Evolutionary conservation across 2,113 vertebrate species (phyloP).

Genomic region (Corythornis vintsioides): DNA sequence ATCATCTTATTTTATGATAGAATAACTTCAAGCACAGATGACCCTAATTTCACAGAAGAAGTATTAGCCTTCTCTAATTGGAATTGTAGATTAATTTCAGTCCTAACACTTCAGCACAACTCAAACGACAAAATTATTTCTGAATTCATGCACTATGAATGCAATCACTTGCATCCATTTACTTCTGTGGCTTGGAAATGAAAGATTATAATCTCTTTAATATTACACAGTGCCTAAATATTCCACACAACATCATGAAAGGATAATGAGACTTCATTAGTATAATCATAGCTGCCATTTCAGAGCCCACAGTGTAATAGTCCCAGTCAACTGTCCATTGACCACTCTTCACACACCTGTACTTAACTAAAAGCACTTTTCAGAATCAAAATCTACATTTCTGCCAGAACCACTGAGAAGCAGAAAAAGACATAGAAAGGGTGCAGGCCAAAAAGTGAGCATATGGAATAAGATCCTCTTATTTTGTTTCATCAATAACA

Average conservation of each 20-base stretch:
- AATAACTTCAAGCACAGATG: not conserved
- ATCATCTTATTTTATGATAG: not conserved
- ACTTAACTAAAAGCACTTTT: not conserved
- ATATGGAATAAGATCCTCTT: not conserved
- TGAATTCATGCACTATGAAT: not conserved
- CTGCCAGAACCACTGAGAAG: not conserved
- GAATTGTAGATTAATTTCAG: not conserved
- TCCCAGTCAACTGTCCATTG: not conserved
- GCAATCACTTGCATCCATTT: not conserved
- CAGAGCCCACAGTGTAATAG: not conserved
- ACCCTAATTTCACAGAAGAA: not conserved
- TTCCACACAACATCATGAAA: not conserved
- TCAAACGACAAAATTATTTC: not conserved
- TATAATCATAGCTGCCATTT: not conserved
- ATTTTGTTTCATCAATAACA: not conserved
- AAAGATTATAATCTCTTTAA: not conserved
- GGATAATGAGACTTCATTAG: not conserved
- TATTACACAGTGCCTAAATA: not conserved
- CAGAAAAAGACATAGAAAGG: not conserved
- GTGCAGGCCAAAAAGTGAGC: not conserved
- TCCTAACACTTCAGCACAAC: not conserved
- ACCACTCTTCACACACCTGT: not conserved
- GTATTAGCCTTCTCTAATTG: slow-evolving; percentile 4
- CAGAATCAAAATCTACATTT: not conserved
- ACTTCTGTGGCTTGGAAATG: not conserved